Base-by-base conservation (phyloP, 1,140 invertebrate genomes). In the Euura lappo region DNA sequence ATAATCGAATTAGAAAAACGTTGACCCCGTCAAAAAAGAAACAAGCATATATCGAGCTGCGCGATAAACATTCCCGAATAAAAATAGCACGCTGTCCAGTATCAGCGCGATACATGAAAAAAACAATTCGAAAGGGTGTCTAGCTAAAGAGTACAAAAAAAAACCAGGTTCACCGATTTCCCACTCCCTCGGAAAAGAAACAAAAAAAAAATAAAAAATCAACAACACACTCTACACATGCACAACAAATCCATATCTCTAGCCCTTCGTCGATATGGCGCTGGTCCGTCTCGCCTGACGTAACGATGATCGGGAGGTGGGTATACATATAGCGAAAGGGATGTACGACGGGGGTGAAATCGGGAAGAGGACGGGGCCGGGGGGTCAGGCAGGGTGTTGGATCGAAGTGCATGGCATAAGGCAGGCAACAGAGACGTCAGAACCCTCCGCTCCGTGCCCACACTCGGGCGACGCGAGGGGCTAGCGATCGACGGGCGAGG, bases 291-390 rank as follows among this genome's bases (percentile, higher is more conserved):
- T 69, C 51, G 65, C 45, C 68, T n/a, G 28, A 42, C 10, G 42
- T 43, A 46, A 44, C 45, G 65, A 66, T 44, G 72, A 70, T 74
- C 44, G 60, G 68, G 45, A 4, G 60, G 65, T 46, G 51, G 44
- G 67, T 43, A 45, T 28, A 28, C 28, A 28, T 28, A 28, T 28
- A 28, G 28, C 28, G 47, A 10, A 47, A 13, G 28, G 46, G 42
- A 68, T 45, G 65, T 60, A 46, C 45, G 44, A 13, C 13, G 44
- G 45, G 65, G 72, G 72, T 69, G 66, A 73, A 65, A 65, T 70
- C 75, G 75, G 73, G 69, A 77, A 74, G 74, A 75, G 76, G 71
- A 72, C 75, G 74, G 75, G 75, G 77, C 70, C 3, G 6, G 77
- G 75, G 74, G 73, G 72, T 71, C 65, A 70, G 75, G 71, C 3